These are phyloP conservation scores for Coboldia fuscipes DNA, from an alignment of 1,140 invertebrate species.

Conservation along the genomic window DNA sequence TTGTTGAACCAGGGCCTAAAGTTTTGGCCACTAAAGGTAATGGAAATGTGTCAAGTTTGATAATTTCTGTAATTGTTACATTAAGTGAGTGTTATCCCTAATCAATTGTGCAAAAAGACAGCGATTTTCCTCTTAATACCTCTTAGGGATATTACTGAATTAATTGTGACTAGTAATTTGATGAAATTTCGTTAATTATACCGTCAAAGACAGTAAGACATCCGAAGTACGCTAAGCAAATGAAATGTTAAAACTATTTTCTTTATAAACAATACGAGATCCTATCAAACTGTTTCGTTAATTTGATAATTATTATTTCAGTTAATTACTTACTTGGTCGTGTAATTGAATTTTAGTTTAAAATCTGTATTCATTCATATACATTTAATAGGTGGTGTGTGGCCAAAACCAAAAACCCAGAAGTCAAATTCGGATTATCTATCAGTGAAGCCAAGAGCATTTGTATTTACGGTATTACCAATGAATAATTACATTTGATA, in stretches of 20 bases:
- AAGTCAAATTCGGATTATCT: conserved; percentile 2
- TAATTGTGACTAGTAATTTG: no score
- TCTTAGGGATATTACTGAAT: no score
- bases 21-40: conserved; percentile 3
- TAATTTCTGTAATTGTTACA: no score
- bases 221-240: no score
- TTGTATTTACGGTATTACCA: conserved; percentile 6
- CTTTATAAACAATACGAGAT: background rate
- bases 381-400: conserved; percentile 7
- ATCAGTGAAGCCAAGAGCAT: conserved; percentile 4
- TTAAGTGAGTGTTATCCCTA: no score
- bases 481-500: background rate
- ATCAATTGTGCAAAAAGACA: no score
- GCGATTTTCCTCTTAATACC: no score
- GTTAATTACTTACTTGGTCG: background rate
- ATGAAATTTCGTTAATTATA: no score
- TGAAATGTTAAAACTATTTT: no score
- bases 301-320: background rate
- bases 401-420: conserved; percentile 7
- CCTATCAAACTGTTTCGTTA: background rate
- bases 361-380: no score
- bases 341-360: background rate
- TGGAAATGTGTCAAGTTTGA: no score
- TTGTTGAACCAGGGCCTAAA: conserved; percentile 2
- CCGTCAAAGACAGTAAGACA: no score